Conservation (phyloP, 2,797 vertebrate species). For the Sebastes variabilis region DNA sequence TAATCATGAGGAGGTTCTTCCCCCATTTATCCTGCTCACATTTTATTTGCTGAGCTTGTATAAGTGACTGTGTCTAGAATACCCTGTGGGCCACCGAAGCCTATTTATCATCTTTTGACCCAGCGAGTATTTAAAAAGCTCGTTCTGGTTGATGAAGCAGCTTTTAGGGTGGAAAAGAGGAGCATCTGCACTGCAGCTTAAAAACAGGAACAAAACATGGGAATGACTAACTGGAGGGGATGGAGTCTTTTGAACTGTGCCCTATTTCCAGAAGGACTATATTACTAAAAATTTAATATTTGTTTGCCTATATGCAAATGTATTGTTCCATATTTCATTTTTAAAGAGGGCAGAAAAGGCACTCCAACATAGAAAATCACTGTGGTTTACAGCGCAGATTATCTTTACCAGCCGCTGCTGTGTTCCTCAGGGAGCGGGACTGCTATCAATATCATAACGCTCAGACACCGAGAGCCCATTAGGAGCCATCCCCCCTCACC, state of each 20-base stretch:
- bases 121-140: background rate
- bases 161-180: background rate
- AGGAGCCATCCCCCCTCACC: background rate
- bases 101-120: slow-evolving; percentile 15
- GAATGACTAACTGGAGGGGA: background rate
- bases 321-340: background rate
- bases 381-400: slow-evolving; percentile 19
- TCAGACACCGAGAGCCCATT: slow-evolving; percentile 40
- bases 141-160: background rate
- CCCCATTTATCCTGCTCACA: background rate
- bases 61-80: background rate
- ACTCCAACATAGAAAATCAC: background rate
- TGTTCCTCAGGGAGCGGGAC: slow-evolving; percentile 29
- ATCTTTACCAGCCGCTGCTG: slow-evolving; percentile 10
- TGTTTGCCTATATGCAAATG: background rate
- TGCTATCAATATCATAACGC: slow-evolving; percentile 44
- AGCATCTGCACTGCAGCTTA: background rate
- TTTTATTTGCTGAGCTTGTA: slow-evolving; percentile 28
- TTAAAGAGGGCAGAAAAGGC: background rate
- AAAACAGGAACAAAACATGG: background rate
- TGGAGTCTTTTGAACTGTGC: background rate
- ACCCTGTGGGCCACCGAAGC: background rate
- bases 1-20: slow-evolving; percentile 3
- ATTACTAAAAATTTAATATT: background rate
- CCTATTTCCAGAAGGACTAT: background rate